phyloP scores from a whole-genome alignment of 2,113 vertebrate genomes.

The Mus musculus region GRCm39 chr11:82535001-82535500 shows the following conservation, averaged over 20 bases:
- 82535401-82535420: not conserved
- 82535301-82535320: not conserved
- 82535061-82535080: not conserved
- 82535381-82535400: not conserved
- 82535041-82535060: not conserved
- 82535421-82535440: not conserved
- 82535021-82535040: too few species aligned
- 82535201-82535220: slow-evolving; percentile 26
- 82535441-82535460: not conserved
- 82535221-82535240: not conserved
- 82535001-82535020: too few species aligned
- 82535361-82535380: slow-evolving; percentile 28
- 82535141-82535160: not conserved
- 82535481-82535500: not conserved
- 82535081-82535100: slow-evolving; percentile 47
- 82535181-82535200: slow-evolving; percentile 41
- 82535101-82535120: slow-evolving; percentile 57
- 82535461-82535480: not conserved
- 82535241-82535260: slow-evolving; percentile 6
- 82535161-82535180: slow-evolving; percentile 1
- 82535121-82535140: not conserved
- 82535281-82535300: too few species aligned
- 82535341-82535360: slow-evolving; percentile 2
- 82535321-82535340: not conserved
- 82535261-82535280: slow-evolving; percentile 58